These are phyloP conservation scores for Echiichthys vipera DNA, from an alignment of 2,797 vertebrate genomes.

Conservation along the genomic window DNA sequence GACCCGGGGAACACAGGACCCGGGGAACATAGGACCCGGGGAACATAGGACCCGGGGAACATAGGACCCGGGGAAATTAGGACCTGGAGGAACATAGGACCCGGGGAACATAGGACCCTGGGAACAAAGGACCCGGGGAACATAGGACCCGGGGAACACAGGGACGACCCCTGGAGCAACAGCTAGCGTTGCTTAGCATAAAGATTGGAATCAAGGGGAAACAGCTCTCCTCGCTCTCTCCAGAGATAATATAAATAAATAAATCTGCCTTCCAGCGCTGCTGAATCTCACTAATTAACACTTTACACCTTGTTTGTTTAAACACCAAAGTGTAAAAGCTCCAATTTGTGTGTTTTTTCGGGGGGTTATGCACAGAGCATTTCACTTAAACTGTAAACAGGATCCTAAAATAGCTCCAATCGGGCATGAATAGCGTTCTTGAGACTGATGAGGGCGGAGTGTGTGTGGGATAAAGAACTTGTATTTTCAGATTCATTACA, in stretches of 20 bases:
- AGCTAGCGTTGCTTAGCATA: neutral
- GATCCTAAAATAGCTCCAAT: neutral
- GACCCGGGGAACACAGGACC: too few relatives aligned
- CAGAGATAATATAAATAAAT: neutral
- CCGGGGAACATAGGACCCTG: too few relatives aligned
- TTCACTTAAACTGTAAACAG: neutral
- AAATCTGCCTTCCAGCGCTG: neutral
- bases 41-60: too few relatives aligned
- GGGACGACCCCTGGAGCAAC: too few relatives aligned
- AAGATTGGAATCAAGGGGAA: neutral
- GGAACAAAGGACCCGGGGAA: too few relatives aligned
- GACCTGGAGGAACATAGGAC: too few relatives aligned
- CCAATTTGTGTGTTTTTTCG: neutral
- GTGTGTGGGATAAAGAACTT: conserved; percentile 41
- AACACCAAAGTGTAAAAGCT: neutral
- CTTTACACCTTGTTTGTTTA: neutral
- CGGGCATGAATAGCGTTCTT: neutral
- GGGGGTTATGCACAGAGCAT: too few relatives aligned
- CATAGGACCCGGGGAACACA: too few relatives aligned
- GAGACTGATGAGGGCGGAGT: conserved; percentile 6
- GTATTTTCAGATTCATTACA: conserved; percentile 53
- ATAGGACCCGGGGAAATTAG: too few relatives aligned
- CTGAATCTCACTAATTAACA: neutral
- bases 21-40: too few relatives aligned
- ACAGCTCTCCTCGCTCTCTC: neutral